Evolutionary conservation across 2,797 vertebrate species (phyloP), one percentile per base, ranked within the genome.

Genomic region (Helostoma temminkii): DNA sequence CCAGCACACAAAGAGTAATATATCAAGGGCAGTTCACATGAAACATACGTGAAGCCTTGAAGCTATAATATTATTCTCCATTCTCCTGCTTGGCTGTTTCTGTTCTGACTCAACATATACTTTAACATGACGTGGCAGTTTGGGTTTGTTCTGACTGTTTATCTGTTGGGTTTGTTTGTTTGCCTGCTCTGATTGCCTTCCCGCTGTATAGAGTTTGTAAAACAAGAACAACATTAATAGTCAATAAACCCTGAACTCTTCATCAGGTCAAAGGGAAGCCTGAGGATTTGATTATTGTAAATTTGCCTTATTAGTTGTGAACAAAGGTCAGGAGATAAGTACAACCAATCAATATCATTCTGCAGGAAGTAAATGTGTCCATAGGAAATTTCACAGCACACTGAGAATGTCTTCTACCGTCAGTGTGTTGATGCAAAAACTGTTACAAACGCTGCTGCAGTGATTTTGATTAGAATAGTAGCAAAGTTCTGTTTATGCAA

Each of bases 91-190:
- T 61, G n/a, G 26, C 36, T 28, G 34, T 52, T 42, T 37, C 9
- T 52, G 46, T 54, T 22, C 55, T 59, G 52, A 67, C 54, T 54
- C n/a, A 43, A 64, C 76, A 54, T 65, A 41, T 48, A 74, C 73
- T 54, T 64, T 47, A 50, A 48, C 9, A 0, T 28, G 46, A 36
- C 57, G 60, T 77, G 75, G 66, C 68, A 57, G 71, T 56, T 80
- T 76, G 75, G 54, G 77, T 86, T 81, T 79, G 61, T 60, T 52
- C 47, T 70, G 56, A 78, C 66, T 83, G 62, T 87, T 82, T 86
- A 47, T 76, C 71, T 81, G 39, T 28, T 59, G 61, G 78, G 76
- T 68, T 74, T 80, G 80, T 79, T 75, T 58, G 80, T 79, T 75
- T 58, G 77, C 83, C 86, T 83, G 62, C 48, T 52, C 25, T 45